Percentiles rank a stretch among this genome's conserved stretches.
These are phyloP conservation scores for Ectemnius continuus DNA, from an alignment of 2,888 invertebrate species.

Conservation along the genomic window DNA sequence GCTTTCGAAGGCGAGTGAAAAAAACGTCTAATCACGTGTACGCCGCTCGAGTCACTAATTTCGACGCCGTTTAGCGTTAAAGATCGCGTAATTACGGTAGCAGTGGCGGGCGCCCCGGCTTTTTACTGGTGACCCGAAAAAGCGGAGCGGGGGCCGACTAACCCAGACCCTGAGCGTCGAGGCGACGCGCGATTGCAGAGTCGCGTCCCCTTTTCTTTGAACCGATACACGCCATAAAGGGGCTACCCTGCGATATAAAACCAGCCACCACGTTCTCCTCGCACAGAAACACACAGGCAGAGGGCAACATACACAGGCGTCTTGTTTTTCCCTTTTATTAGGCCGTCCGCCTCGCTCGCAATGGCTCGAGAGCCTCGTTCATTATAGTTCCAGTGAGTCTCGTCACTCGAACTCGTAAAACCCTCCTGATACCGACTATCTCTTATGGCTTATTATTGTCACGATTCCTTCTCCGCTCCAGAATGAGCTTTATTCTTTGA, in stretches of 20 bases:
- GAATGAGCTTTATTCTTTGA: too few species aligned
- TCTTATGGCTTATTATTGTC: too few species aligned
- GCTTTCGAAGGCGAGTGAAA: not conserved
- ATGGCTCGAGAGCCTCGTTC: too few species aligned
- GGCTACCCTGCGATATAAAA: conserved; percentile 1
- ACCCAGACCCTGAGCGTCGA: conserved; percentile 6
- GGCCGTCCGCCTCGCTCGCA: too few species aligned
- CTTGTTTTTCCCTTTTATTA: too few species aligned
- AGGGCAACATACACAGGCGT: too few species aligned
- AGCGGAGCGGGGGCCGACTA: not conserved
- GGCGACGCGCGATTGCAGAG: not conserved
- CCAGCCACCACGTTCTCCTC: not conserved
- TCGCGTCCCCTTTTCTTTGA: conserved; percentile 1
- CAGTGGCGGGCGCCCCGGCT: not conserved
- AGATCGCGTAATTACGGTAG: conserved; percentile 5
- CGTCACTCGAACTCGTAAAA: too few species aligned
- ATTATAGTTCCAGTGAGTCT: too few species aligned
- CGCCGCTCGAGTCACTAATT: not conserved
- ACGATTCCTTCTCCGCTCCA: too few species aligned
- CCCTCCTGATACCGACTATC: too few species aligned
- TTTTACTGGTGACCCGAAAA: conserved; percentile 5
- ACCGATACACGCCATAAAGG: conserved; percentile 1
- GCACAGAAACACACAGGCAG: too few species aligned
- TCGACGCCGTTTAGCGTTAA: not conserved
- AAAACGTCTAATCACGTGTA: conserved; percentile 2